Evolutionary conservation across 2,888 invertebrate species (phyloP).

Genomic region (Eupithecia vulgata): DNA sequence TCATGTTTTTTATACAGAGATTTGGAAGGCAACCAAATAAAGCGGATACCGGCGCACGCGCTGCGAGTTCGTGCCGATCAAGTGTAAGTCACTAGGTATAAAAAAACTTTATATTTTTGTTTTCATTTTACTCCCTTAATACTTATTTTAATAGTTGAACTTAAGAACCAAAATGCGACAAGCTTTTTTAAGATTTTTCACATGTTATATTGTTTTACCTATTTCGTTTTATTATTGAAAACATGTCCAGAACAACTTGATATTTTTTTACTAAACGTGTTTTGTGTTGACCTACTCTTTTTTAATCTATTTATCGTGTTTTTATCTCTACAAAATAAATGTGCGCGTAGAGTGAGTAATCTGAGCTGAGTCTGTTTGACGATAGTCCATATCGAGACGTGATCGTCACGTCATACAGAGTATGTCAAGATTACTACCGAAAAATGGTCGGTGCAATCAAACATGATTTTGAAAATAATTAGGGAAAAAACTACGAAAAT

Average conservation of each 20-base stretch:
- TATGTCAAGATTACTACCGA: too few relatives aligned
- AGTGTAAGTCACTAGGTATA: conserved; percentile 87
- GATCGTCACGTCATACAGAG: too few relatives aligned
- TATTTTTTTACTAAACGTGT: background rate
- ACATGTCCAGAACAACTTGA: background rate
- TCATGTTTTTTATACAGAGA: conserved; percentile 77
- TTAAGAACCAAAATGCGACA: background rate
- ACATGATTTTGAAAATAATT: too few relatives aligned
- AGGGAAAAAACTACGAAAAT: too few relatives aligned
- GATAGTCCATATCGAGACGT: too few relatives aligned
- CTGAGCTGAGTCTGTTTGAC: too few relatives aligned
- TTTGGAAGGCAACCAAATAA: conserved; percentile 89
- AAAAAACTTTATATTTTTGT: conserved; percentile 53
- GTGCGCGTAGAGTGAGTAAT: background rate
- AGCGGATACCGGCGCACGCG: conserved; percentile 85
- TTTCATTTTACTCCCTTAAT: background rate
- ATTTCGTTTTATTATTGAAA: background rate
- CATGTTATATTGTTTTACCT: background rate
- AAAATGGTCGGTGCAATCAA: too few relatives aligned
- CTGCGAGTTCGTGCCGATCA: conserved; percentile 88
- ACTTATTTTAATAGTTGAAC: too few relatives aligned
- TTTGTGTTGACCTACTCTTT: background rate
- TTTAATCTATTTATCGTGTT: background rate
- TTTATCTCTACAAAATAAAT: background rate
- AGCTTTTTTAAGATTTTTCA: background rate